Conservation (phyloP, 1,140 invertebrate species). For the Leptinotarsa undecemlineata region DNA sequence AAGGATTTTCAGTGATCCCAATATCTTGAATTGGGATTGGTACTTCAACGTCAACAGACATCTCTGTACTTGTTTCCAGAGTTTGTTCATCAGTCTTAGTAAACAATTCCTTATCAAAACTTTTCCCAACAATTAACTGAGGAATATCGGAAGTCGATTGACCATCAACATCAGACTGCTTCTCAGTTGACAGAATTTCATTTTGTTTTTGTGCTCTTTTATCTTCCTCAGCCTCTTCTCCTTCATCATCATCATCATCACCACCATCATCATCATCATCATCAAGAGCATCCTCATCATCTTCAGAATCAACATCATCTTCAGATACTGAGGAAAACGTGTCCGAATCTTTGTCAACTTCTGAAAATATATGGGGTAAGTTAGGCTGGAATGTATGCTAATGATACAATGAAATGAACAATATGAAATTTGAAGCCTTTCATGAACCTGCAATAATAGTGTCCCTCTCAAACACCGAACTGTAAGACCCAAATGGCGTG, state of each 20-base stretch:
- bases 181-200: not conserved
- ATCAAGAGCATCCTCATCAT: slow-evolving; percentile 8
- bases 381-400: too few species aligned
- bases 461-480: too few species aligned
- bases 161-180: not conserved
- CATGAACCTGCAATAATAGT: too few species aligned
- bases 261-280: slow-evolving; percentile 40
- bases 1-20: slow-evolving; percentile 13
- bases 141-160: not conserved
- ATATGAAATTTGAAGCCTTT: too few species aligned
- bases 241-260: slow-evolving; percentile 39
- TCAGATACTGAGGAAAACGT: too few species aligned
- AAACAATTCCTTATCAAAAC: not conserved
- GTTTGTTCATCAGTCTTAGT: not conserved
- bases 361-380: too few species aligned
- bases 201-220: not conserved
- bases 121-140: not conserved
- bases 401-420: too few species aligned
- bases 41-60: slow-evolving; percentile 22
- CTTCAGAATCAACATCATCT: too few species aligned
- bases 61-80: not conserved
- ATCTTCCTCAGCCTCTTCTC: slow-evolving; percentile 28
- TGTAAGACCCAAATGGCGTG: too few species aligned
- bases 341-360: too few species aligned
- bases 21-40: slow-evolving; percentile 12